Base-by-base conservation (phyloP, 2,888 invertebrate genomes). In the Andrena fulva region DNA sequence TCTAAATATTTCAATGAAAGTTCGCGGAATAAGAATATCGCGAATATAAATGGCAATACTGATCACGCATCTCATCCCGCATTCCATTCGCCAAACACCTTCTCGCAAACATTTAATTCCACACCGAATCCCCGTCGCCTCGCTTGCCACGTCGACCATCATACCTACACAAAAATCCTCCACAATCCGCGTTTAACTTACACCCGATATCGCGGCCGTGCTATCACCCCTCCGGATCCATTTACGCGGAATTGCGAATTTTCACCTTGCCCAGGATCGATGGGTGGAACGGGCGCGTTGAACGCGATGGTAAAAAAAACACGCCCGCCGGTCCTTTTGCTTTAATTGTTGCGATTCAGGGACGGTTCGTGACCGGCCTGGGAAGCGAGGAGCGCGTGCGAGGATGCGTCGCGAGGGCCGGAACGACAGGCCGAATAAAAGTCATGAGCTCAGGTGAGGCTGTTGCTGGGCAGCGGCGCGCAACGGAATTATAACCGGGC, bases 261-360 rank as follows among this genome's bases (percentile, higher is more conserved):
- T 64, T 77, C 72, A n/a, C 27, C 33, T 29, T 8, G 3, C 20
- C 5, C 31, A 5, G 24, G 1, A 59, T 42, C 68, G 48, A 33
- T 27, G 7, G 10, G 31, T 1, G 31, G 3, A 24, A 5, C 12
- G 10, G 12, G 27, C 7, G 24, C n/a, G n/a, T 6, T 29, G 27
- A n/a, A 31, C 24, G 42, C 42, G 42, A 16, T 42, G 42, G 6
- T 24, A 7, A n/a, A 42, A 42, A 42, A 42, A 27, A 74, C 16
- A 68, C 16, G 7, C 4, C 6, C 24, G 29, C 16, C 24, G 50
- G 59, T 74, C 69, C 85, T 87, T 89, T 89, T 77, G 85, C 85
- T 86, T 89, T 89, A 89, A 89, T 89, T 89, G 89, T 89, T 87
- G 79, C 87, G 82, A 89, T 89, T 89, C 89, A 90, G 86, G 69